A percentile compares a stretch with the other conserved stretches of the same genome.
Evolutionary conservation across 2,888 invertebrate genomes (phyloP).

Genomic region (Carterocephalus palaemon): DNA sequence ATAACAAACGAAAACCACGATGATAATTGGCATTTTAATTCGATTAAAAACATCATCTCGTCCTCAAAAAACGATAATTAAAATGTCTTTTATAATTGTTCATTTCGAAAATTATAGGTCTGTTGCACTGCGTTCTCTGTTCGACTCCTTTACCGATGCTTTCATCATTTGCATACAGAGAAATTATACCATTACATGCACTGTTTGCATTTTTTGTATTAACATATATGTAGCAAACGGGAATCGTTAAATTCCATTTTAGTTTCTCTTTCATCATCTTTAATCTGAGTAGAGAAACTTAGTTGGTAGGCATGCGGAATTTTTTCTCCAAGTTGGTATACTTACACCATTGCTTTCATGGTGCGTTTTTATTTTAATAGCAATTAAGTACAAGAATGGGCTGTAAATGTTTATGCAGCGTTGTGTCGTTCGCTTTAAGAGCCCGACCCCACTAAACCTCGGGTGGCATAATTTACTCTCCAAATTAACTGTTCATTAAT

Average conservation of each 20-base stretch:
- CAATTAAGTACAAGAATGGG: constrained; percentile 76
- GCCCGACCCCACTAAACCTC: constrained; percentile 41
- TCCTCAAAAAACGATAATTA: constrained; percentile 13
- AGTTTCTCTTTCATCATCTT: constrained; percentile 2
- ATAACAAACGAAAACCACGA: background rate
- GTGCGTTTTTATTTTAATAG: constrained; percentile 74
- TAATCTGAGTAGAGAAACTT: constrained; percentile 13
- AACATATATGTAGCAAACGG: constrained; percentile 1
- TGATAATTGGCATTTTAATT: constrained; percentile 7
- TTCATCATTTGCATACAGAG: constrained; percentile 3
- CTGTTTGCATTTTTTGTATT: no score
- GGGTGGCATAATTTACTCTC: constrained; percentile 37
- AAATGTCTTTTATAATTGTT: constrained; percentile 1
- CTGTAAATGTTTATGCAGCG: constrained; percentile 68
- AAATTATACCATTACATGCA: background rate
- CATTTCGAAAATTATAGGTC: constrained; percentile 5
- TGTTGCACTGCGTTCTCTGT: background rate
- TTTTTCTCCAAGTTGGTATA: constrained; percentile 21
- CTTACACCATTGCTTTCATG: constrained; percentile 60
- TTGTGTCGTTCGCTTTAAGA: constrained; percentile 62
- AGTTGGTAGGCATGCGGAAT: constrained; percentile 4
- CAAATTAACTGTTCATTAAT: constrained; percentile 42
- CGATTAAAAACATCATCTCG: constrained; percentile 3
- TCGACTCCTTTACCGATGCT: background rate
- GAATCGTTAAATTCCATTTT: constrained; percentile 9